Conservation (phyloP, 2,797 vertebrate species). For the Tympanoctomys barrerae region DNA sequence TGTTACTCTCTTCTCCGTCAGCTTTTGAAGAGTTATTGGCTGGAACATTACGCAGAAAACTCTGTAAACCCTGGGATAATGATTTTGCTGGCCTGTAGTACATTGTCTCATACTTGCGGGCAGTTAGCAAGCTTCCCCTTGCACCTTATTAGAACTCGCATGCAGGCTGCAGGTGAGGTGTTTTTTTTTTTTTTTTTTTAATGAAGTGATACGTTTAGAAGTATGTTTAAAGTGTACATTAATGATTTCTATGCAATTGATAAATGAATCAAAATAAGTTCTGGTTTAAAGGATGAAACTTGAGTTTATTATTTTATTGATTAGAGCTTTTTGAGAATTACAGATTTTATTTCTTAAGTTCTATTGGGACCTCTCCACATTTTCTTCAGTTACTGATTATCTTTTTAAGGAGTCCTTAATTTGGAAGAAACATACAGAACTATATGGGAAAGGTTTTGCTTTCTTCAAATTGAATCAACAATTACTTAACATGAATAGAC, state of each 20-base stretch:
- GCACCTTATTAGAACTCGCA: conserved; percentile 93
- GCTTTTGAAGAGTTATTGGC: conserved; percentile 95
- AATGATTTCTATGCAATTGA: conserved; percentile 5
- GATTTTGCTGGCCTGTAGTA: conserved; percentile 93
- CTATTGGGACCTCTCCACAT: background rate
- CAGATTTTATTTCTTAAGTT: conserved; percentile 56
- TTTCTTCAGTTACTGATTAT: background rate
- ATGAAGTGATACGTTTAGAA: conserved; percentile 9
- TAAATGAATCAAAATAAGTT: conserved; percentile 13
- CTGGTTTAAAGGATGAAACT: conserved; percentile 37
- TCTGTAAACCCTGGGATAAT: conserved; percentile 93
- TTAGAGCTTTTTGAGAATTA: background rate
- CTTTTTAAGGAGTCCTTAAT: background rate
- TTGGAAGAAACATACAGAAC: background rate
- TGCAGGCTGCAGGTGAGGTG: conserved; percentile 94
- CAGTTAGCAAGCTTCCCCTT: conserved; percentile 95
- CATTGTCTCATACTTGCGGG: conserved; percentile 93
- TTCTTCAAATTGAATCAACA: background rate
- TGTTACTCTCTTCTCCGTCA: conserved; percentile 82
- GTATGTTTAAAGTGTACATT: conserved; percentile 46
- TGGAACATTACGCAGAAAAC: conserved; percentile 91
- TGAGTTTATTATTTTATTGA: conserved; percentile 29
- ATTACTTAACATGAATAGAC: background rate
- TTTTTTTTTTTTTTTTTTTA: background rate
- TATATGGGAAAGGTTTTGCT: background rate